phyloP scores from a whole-genome alignment of 2,888 invertebrate genomes.

The Lymantria monacha region DNA sequence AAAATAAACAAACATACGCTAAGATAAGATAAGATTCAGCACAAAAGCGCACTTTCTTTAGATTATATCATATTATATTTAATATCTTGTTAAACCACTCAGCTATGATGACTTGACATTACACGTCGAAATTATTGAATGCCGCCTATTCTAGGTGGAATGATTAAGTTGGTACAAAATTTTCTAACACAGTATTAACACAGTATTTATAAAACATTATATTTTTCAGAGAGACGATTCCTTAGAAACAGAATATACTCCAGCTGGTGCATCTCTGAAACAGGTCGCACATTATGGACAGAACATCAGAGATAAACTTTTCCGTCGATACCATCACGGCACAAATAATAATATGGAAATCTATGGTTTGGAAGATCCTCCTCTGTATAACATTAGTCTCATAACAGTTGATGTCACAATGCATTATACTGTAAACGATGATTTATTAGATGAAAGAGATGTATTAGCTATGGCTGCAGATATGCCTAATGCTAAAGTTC shows the following conservation, averaged over 20 bases:
- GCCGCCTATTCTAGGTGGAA: too few species aligned
- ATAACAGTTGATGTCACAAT: slow-evolving; percentile 50
- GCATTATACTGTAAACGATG: slow-evolving; percentile 56
- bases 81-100: too few species aligned
- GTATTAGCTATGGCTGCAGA: slow-evolving; percentile 52
- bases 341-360: slow-evolving; percentile 32
- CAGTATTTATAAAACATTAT: neutral
- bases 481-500: slow-evolving; percentile 48
- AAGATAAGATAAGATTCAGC: too few species aligned
- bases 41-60: too few species aligned
- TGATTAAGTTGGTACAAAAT: too few species aligned
- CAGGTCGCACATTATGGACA: slow-evolving; percentile 66
- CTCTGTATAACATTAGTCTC: slow-evolving; percentile 47
- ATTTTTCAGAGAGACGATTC: slow-evolving; percentile 13
- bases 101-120: too few species aligned
- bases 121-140: too few species aligned
- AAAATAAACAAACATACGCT: too few species aligned
- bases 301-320: slow-evolving; percentile 53
- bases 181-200: too few species aligned
- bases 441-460: slow-evolving; percentile 51
- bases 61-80: too few species aligned
- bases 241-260: neutral
- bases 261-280: slow-evolving; percentile 52
- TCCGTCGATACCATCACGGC: slow-evolving; percentile 56
- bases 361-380: slow-evolving; percentile 48